These are phyloP conservation scores for Microcebus ravelobensis DNA, from an alignment of 2,113 vertebrate genomes.

Conservation along the genomic window DNA sequence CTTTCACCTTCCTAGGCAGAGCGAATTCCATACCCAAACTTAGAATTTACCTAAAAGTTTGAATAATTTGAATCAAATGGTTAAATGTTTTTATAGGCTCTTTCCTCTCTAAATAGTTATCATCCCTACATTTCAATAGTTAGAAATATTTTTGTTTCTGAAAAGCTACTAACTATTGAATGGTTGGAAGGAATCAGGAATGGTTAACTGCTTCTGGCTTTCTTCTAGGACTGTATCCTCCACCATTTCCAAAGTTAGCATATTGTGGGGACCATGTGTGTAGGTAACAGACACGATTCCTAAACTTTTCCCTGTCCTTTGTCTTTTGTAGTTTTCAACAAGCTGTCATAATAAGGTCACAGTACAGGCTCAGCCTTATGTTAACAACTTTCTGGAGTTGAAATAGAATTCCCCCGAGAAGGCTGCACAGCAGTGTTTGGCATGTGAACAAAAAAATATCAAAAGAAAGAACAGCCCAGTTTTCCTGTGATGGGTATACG, in stretches of 20 bases:
- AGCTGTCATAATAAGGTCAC: constrained; percentile 84
- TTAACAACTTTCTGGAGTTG: constrained; percentile 83
- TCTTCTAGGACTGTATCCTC: neutral
- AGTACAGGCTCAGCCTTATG: constrained; percentile 83
- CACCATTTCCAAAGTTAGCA: neutral
- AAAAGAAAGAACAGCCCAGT: constrained; percentile 56
- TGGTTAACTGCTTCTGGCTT: neutral
- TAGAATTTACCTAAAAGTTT: neutral
- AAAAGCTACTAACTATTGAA: neutral
- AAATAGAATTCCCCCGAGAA: constrained; percentile 82
- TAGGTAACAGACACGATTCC: constrained; percentile 49
- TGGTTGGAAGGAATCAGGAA: neutral
- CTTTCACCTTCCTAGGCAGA: neutral
- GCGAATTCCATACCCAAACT: neutral
- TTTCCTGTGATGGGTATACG: constrained; percentile 60
- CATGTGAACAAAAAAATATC: constrained; percentile 70
- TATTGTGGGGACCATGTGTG: neutral
- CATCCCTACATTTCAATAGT: neutral
- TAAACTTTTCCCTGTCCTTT: constrained; percentile 62
- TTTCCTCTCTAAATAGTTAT: neutral
- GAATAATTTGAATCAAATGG: neutral
- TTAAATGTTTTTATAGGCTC: neutral
- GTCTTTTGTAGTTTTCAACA: constrained; percentile 80
- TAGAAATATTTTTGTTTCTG: neutral
- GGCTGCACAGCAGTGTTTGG: constrained; percentile 74